Conservation (phyloP, 2,888 invertebrate species). For the Agrochola macilenta region DNA sequence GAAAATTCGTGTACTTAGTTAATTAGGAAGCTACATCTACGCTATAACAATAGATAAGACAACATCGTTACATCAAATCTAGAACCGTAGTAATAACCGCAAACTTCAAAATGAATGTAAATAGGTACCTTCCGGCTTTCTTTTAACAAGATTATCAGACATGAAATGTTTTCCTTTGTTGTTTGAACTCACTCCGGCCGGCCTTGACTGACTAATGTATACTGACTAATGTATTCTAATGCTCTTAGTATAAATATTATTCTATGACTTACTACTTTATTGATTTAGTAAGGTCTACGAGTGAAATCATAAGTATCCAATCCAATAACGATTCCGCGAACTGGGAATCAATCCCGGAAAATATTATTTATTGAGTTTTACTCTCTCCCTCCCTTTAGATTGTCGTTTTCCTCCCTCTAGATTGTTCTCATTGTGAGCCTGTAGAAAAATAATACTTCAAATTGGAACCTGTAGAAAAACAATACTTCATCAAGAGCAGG, state of each 20-base stretch:
- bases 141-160: slow-evolving; percentile 36
- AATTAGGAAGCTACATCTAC: background rate
- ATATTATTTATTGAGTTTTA: background rate
- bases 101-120: slow-evolving; percentile 10
- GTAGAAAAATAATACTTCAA: too few species aligned
- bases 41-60: background rate
- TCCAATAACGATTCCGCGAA: background rate
- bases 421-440: background rate
- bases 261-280: slow-evolving; percentile 17
- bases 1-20: slow-evolving; percentile 12
- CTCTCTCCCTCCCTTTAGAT: background rate
- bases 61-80: background rate
- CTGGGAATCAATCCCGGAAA: background rate
- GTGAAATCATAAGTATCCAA: background rate
- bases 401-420: too few species aligned
- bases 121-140: slow-evolving; percentile 4
- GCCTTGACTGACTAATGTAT: slow-evolving; percentile 43
- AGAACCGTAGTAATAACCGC: background rate
- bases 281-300: background rate
- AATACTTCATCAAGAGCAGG: too few species aligned
- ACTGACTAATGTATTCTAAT: slow-evolving; percentile 41
- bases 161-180: slow-evolving; percentile 49
- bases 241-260: slow-evolving; percentile 17
- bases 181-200: slow-evolving; percentile 36
- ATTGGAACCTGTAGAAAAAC: too few species aligned